These are phyloP conservation scores for Oikopleura vanhoeffeni DNA, from an alignment of 23 tunicate species.

Conservation along the genomic window DNA sequence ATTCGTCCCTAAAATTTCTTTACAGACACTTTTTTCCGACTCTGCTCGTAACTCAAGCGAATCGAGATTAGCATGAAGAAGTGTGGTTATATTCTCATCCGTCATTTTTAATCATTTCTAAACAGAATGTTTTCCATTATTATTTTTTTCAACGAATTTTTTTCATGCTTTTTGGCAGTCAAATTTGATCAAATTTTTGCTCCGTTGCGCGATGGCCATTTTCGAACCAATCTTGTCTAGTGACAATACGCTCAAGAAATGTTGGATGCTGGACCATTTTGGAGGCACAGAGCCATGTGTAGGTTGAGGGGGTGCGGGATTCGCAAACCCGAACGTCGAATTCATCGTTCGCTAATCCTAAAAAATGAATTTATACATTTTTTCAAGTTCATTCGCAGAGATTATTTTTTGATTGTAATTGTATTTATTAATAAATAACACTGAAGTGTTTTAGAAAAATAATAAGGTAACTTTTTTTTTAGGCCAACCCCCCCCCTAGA, in stretches of 20 bases:
- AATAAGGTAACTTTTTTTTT: no score
- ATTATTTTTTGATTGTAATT: no score
- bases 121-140: no score
- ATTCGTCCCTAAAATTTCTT: not conserved
- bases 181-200: not conserved
- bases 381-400: no score
- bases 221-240: not conserved
- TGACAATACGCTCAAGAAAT: not conserved
- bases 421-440: no score
- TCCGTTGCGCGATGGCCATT: not conserved
- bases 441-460: no score
- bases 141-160: not conserved
- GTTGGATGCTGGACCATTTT: not conserved
- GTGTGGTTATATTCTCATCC: not conserved
- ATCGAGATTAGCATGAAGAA: not conserved
- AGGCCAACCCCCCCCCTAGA: no score
- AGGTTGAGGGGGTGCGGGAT: not conserved
- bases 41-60: not conserved
- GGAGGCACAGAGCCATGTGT: not conserved
- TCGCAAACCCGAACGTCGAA: conserved; percentile 3
- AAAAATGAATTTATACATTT: not conserved
- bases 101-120: no score
- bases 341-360: not conserved
- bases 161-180: not conserved
- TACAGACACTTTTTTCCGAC: not conserved